Base-by-base conservation (phyloP, 1,140 invertebrate genomes). In the Pollicipes pollicipes region DNA sequence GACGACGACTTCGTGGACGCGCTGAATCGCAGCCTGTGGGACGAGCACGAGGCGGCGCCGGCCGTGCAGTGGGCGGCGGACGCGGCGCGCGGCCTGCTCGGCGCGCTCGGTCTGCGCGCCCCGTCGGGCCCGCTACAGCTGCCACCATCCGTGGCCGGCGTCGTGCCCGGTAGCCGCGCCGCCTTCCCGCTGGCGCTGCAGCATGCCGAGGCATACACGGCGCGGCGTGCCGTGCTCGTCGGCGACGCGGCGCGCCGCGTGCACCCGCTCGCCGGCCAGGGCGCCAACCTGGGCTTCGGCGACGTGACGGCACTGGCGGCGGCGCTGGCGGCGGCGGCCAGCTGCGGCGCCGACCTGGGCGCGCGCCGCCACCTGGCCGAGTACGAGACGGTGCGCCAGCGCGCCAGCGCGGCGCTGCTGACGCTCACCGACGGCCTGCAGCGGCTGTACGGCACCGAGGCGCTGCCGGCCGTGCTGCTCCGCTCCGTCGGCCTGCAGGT, bases 201-300 rank as follows among this genome's bases (percentile, higher is more conserved):
- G 0, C 94, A 98, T 80, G 86, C 93, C 30, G 86, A 88, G 0
- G 84, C 87, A 73, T 98, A 98, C 80, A 86, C 93, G 0, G 82
- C 81, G 35, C 80, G 83, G 28, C 84, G 90, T 69, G 85, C 88
- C 17, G 93, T 87, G 66, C 80, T 97, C 3, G 85, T 97, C 72
- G 94, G 94, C 26, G 97, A 99, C 84, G 92, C 96, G 45, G 95
- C 95, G 16, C 97, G 99, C 80, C 84, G 93, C 77, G 84, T 99
- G 58, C 96, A 99, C 83, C 97, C 97, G 0, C 78, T 98, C 69
- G 97, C 96, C 67, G 97, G 97, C 0, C 95, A 97, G 81, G 96
- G 96, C 21, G 92, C 98, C 0, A 99, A 99, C 83, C 82, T 99
- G 66, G 97, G 97, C 6, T 96, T 98, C 80, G 91, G 91, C 30